Evolutionary conservation across 2,113 vertebrate species (phyloP).

Genomic region (Ameiurus melas): DNA sequence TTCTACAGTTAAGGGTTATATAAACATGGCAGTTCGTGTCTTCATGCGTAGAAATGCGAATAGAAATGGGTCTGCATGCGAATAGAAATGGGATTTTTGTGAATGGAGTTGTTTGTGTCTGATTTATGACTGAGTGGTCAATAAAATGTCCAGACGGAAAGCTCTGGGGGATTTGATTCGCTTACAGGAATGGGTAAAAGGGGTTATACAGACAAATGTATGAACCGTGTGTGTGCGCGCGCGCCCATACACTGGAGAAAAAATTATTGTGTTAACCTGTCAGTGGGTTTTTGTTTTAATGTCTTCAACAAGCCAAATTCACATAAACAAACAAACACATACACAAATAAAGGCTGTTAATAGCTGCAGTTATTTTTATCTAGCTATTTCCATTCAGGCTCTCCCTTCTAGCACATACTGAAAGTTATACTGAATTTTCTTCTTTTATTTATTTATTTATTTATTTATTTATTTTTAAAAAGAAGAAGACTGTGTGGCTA

Average conservation of each 20-base stretch:
- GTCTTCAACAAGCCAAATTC: background rate
- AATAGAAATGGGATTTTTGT: background rate
- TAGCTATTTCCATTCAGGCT: background rate
- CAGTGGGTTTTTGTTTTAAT: background rate
- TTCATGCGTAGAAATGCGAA: too few relatives aligned
- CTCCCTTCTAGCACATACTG: background rate
- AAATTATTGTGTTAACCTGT: background rate
- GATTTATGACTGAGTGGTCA: background rate
- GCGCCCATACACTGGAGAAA: background rate
- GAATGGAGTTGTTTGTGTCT: background rate
- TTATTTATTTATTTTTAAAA: background rate
- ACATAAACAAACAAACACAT: background rate
- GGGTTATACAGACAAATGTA: background rate
- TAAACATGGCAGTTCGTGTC: background rate
- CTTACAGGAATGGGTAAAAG: background rate
- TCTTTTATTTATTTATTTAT: too few relatives aligned
- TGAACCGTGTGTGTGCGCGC: background rate
- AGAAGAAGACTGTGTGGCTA: slow-evolving; percentile 16
- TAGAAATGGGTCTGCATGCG: background rate
- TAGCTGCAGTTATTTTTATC: background rate
- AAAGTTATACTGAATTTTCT: too few relatives aligned
- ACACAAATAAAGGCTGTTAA: background rate
- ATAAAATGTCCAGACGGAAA: background rate
- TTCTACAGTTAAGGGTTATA: background rate
- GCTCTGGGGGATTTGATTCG: background rate